Conservation (phyloP, 2,113 vertebrate species). For the Sinocyclocheilus anophthalmus region DNA sequence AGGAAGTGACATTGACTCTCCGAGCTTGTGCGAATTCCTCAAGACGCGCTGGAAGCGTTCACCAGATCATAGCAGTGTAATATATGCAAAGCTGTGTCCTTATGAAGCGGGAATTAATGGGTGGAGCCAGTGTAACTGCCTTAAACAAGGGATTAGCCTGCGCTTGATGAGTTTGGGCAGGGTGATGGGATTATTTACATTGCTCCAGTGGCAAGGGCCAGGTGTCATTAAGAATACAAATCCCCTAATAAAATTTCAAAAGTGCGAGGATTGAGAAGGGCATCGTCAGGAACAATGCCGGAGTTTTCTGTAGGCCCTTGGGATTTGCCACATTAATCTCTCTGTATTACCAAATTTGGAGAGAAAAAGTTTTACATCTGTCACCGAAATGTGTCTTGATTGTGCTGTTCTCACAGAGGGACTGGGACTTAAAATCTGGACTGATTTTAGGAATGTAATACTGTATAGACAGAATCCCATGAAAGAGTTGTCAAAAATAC, state of each 20-base stretch:
- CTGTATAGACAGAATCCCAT: background rate
- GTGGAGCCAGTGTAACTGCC: slow-evolving; percentile 80
- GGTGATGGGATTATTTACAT: slow-evolving; percentile 83
- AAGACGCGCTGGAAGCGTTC: slow-evolving; percentile 65
- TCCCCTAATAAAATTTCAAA: slow-evolving; percentile 81
- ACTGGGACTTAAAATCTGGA: background rate
- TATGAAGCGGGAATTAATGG: slow-evolving; percentile 77
- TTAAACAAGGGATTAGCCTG: slow-evolving; percentile 83
- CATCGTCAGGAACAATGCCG: slow-evolving; percentile 69
- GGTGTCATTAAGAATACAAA: slow-evolving; percentile 83
- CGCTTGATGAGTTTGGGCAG: slow-evolving; percentile 74
- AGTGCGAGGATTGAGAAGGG: slow-evolving; percentile 60
- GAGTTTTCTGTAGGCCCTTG: slow-evolving; percentile 63
- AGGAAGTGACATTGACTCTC: slow-evolving; percentile 71
- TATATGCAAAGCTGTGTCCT: slow-evolving; percentile 79
- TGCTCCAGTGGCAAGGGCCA: slow-evolving; percentile 74
- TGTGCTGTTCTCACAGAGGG: slow-evolving; percentile 44
- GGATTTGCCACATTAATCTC: slow-evolving; percentile 72
- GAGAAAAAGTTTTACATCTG: slow-evolving; percentile 65
- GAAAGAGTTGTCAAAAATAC: background rate
- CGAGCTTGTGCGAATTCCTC: slow-evolving; percentile 60
- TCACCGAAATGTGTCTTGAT: slow-evolving; percentile 57
- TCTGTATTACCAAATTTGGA: slow-evolving; percentile 58
- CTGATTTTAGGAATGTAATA: background rate
- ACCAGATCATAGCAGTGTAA: slow-evolving; percentile 72